Percentiles rank a stretch among this genome's conserved stretches.
Conservation (phyloP, 2,888 invertebrate genomes). For the Mimumesa dahlbomi region DNA sequence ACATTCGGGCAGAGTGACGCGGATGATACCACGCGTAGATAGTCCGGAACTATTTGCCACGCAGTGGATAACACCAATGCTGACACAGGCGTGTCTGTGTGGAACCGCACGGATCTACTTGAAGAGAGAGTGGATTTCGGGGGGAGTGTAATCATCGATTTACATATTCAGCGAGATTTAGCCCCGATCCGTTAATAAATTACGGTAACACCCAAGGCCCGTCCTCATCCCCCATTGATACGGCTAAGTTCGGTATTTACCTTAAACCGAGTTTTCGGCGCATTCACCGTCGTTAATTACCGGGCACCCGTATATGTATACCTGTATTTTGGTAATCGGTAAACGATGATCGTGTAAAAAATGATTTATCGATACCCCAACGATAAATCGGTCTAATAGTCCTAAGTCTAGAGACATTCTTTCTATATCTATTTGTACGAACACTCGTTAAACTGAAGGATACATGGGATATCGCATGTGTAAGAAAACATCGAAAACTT, state of each 20-base stretch:
- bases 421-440: too few species aligned
- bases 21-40: background rate
- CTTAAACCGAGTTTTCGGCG: conserved; percentile 47
- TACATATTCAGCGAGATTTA: conserved; percentile 47
- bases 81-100: background rate
- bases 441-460: too few species aligned
- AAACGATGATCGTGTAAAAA: conserved; percentile 29
- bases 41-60: background rate
- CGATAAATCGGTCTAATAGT: conserved; percentile 10
- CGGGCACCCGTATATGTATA: too few species aligned
- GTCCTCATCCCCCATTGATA: too few species aligned
- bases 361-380: conserved; percentile 24
- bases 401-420: too few species aligned
- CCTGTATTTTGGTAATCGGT: too few species aligned
- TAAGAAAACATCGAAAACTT: too few species aligned
- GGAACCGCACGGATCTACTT: background rate
- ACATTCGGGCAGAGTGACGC: background rate
- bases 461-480: too few species aligned
- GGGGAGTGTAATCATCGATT: conserved; percentile 41
- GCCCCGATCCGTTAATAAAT: conserved; percentile 49
- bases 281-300: conserved; percentile 42
- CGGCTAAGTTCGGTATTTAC: conserved; percentile 41
- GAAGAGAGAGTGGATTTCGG: conserved; percentile 3
- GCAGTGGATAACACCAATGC: conserved; percentile 8
- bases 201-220: conserved; percentile 43